Percentiles rank a stretch among this genome's conserved stretches.
Evolutionary conservation across 1,140 invertebrate genomes (phyloP).

Genomic region (Eulimnadia texana): DNA sequence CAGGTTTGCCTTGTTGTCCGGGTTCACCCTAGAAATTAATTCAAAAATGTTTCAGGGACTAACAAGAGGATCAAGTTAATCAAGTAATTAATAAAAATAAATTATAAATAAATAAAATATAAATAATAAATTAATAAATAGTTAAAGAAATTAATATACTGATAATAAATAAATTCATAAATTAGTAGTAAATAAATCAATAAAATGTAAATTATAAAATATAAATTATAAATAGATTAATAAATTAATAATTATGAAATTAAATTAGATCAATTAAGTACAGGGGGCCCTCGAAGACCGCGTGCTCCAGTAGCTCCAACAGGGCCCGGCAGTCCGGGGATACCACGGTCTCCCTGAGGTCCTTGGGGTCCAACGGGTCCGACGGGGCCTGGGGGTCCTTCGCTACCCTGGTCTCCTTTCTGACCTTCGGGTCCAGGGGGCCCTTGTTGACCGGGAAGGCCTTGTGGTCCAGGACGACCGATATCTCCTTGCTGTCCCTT

Average conservation of each 20-base stretch:
- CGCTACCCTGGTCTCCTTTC: constrained; percentile 37
- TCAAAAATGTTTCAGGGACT: background rate
- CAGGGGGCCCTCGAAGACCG: constrained; percentile 31
- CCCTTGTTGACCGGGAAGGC: constrained; percentile 50
- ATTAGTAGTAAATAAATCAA: no score
- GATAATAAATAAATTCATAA: no score
- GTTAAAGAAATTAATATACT: no score
- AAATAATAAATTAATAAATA: no score
- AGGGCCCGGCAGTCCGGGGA: constrained; percentile 42
- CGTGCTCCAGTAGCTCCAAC: constrained; percentile 37
- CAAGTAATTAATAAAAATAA: constrained; percentile 14
- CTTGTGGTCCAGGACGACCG: constrained; percentile 49
- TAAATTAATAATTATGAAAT: no score
- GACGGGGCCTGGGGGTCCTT: constrained; percentile 30
- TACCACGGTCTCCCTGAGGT: constrained; percentile 47
- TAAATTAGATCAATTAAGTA: constrained; percentile 23
- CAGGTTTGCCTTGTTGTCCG: constrained; percentile 49
- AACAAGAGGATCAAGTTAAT: background rate
- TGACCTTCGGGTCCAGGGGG: constrained; percentile 46
- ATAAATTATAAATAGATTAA: no score
- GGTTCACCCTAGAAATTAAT: constrained; percentile 42
- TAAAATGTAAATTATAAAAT: no score
- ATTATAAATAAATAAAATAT: background rate
- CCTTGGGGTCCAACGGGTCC: constrained; percentile 40
- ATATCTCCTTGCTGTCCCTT: constrained; percentile 55